Evolutionary conservation across 2,797 vertebrate genomes (phyloP).

Genomic region (Aplochiton taeniatus): DNA sequence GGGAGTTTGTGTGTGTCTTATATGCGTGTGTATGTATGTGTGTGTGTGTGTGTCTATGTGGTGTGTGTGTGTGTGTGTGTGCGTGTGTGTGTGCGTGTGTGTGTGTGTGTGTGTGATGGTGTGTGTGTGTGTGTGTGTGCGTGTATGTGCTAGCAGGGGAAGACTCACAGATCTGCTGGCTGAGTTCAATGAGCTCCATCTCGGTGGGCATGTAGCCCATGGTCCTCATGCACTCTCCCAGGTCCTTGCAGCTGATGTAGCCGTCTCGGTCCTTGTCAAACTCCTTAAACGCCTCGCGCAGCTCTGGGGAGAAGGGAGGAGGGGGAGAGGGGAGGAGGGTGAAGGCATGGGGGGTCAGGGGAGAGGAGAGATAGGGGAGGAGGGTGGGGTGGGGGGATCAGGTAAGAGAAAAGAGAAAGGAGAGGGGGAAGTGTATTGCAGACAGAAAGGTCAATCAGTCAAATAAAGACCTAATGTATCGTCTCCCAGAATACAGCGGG

Average conservation of each 20-base stretch:
- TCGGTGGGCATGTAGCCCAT: slow-evolving; percentile 99
- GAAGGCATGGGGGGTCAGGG: neutral
- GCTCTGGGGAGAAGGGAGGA: slow-evolving; percentile 71
- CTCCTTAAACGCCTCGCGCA: slow-evolving; percentile 91
- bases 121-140: neutral
- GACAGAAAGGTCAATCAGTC: neutral
- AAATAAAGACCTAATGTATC: neutral
- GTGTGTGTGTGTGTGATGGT: neutral
- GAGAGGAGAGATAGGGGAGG: slow-evolving; percentile 13
- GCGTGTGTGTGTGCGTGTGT: neutral
- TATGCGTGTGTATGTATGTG: neutral
- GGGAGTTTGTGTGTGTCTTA: neutral
- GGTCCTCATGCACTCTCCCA: slow-evolving; percentile 97
- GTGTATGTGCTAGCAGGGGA: neutral
- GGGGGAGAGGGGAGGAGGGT: neutral
- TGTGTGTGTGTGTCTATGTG: neutral
- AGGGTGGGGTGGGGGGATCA: neutral
- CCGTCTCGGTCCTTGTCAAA: slow-evolving; percentile 93
- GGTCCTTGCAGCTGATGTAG: slow-evolving; percentile 93
- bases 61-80: neutral
- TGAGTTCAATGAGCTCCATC: slow-evolving; percentile 98
- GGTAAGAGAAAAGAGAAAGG: neutral
- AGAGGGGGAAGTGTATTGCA: neutral
- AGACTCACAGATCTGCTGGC: slow-evolving; percentile 91
- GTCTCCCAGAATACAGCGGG: neutral